These are phyloP conservation scores for Brachionus rotundiformis DNA, from an alignment of 1,140 invertebrate genomes.

Conservation along the genomic window DNA sequence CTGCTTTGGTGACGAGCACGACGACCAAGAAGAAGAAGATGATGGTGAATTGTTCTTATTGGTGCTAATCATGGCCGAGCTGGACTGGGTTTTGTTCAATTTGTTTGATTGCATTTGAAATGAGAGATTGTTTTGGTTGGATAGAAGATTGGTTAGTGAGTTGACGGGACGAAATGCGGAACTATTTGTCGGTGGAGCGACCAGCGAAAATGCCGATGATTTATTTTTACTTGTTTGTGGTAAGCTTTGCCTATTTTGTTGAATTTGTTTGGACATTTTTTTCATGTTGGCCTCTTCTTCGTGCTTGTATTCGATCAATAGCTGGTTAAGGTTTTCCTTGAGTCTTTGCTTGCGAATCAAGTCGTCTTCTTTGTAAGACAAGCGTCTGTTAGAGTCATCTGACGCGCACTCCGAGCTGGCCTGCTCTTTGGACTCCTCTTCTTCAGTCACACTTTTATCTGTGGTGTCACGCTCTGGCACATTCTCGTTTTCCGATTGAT, in stretches of 20 bases:
- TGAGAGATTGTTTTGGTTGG: not conserved
- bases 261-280: constrained; percentile 44
- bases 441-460: not conserved
- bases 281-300: constrained; percentile 48
- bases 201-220: constrained; percentile 7
- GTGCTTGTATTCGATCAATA: constrained; percentile 48
- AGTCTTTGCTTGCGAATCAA: constrained; percentile 33
- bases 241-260: constrained; percentile 43
- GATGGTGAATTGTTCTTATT: constrained; percentile 33
- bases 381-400: not conserved
- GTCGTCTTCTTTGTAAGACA: constrained; percentile 49
- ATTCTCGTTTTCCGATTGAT: not conserved
- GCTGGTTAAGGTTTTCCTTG: constrained; percentile 45
- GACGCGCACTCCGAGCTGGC: not conserved
- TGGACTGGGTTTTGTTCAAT: constrained; percentile 34
- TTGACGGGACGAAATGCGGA: constrained; percentile 31
- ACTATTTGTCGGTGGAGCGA: not conserved
- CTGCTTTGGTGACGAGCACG: not conserved
- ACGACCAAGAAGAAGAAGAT: constrained; percentile 26
- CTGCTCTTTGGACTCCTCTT: constrained; percentile 17
- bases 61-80: not conserved
- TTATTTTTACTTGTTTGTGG: constrained; percentile 30
- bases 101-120: constrained; percentile 26
- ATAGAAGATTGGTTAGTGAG: constrained; percentile 10
- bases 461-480: not conserved